Conservation (phyloP, 2,113 vertebrate genomes). For the Eurystomus gularis region DNA sequence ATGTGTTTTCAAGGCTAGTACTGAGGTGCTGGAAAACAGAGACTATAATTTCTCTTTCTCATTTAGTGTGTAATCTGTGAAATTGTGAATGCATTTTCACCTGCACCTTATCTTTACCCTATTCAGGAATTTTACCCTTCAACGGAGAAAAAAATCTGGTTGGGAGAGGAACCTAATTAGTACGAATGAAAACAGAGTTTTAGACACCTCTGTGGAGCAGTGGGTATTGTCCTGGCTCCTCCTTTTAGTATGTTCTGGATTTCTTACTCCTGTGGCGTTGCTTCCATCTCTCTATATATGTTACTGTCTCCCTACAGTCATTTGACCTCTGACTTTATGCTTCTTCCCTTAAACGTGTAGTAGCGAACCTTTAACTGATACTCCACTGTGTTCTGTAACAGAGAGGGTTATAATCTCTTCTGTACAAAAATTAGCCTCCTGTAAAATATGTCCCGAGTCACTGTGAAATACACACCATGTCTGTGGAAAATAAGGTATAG, state of each 20-base stretch:
- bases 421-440: background rate
- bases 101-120: background rate
- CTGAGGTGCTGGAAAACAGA: background rate
- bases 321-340: background rate
- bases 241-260: background rate
- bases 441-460: background rate
- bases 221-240: background rate
- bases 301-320: background rate
- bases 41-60: background rate
- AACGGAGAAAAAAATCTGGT: background rate
- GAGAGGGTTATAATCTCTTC: background rate
- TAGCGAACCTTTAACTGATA: background rate
- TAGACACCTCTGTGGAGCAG: background rate
- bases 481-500: background rate
- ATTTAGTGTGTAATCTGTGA: background rate
- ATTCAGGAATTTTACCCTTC: background rate
- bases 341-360: background rate
- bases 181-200: background rate
- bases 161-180: background rate
- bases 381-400: background rate
- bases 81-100: background rate
- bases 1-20: background rate
- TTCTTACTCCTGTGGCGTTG: background rate
- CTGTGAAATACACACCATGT: background rate
- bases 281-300: background rate